Base-by-base conservation (phyloP, 2,113 vertebrate genomes). In the Tetrax tetrax region DNA sequence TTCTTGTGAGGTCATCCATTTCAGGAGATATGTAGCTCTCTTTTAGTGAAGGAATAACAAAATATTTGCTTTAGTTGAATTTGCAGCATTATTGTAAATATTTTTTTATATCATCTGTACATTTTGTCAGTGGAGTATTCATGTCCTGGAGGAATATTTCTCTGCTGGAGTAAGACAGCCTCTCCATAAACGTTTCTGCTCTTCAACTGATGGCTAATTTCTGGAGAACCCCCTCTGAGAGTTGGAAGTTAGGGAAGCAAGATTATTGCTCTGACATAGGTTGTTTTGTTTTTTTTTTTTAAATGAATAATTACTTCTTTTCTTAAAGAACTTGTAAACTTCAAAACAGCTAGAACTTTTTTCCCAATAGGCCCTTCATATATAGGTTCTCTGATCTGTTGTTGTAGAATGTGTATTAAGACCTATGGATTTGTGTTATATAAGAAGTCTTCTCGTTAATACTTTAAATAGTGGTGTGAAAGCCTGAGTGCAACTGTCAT, bases 81-180 rank as follows among this genome's bases (percentile, higher is more conserved):
- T 92, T 82, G 80, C 87, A 97, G 94, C 92, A 75, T 95, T 92
- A 84, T 60, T 98, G 96, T 98, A 97, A 97, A 96, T 98, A 95
- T 91, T 65, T 96, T 94, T 97, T 97, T 95, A 95, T 95, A 92
- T 53, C 93, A 94, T 93, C 96, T 96, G 82, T 97, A 95, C 81
- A 50, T 96, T 93, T 91, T 90, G 87, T 94, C 90, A 59, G 60
- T 96, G 60, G 59, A 48, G 29, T 95, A 53, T 83, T 87, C 68
- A 41, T 90, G 92, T 87, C 88, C 83, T 86, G 57, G 54, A 57
- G 64, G 63, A 86, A 29, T 81, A 33, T 96, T 89, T 93, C 63
- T 48, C 83, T 84, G 94, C 89, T 97, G 90, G 75, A 78, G 87
- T 71, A 59, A 87, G 79, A 86, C 72, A 93, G n/a, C 87, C 83